Conservation (phyloP, 2,113 vertebrate genomes). For the Crotalus tigris region DNA sequence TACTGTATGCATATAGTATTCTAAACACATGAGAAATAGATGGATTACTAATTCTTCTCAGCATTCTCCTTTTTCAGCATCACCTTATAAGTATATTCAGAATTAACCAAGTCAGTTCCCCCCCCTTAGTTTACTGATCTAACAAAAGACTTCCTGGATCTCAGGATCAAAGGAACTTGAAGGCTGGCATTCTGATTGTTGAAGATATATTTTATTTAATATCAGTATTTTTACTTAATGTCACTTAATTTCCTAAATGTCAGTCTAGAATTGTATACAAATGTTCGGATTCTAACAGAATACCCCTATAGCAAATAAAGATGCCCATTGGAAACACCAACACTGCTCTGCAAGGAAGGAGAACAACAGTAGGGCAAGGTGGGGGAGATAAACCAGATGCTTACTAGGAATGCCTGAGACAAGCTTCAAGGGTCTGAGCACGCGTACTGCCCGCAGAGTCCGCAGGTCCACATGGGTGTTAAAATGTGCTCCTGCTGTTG, state of each 20-base stretch:
- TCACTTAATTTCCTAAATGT: neutral
- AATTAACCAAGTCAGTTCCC: neutral
- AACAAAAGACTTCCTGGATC: neutral
- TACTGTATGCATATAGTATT: neutral
- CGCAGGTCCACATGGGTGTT: conserved; percentile 96
- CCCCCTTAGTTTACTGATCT: neutral
- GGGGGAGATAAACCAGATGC: conserved; percentile 39
- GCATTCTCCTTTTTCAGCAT: neutral
- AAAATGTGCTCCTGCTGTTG: conserved; percentile 92
- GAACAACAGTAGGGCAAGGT: neutral
- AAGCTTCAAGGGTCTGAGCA: conserved; percentile 93
- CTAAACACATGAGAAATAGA: neutral
- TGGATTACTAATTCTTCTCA: neutral
- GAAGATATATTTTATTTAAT: neutral
- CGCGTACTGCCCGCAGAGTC: conserved; percentile 90
- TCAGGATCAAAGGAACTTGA: neutral
- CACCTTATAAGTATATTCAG: neutral
- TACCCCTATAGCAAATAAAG: neutral
- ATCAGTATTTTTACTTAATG: neutral
- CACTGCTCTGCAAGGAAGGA: neutral
- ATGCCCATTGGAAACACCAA: neutral
- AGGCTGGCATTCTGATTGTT: neutral
- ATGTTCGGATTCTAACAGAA: too few relatives aligned
- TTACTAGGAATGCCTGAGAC: conserved; percentile 98
- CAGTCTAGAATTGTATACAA: neutral